Evolutionary conservation across 23 tunicate species (phyloP).

Genomic region (Trididemnum miniatum): DNA sequence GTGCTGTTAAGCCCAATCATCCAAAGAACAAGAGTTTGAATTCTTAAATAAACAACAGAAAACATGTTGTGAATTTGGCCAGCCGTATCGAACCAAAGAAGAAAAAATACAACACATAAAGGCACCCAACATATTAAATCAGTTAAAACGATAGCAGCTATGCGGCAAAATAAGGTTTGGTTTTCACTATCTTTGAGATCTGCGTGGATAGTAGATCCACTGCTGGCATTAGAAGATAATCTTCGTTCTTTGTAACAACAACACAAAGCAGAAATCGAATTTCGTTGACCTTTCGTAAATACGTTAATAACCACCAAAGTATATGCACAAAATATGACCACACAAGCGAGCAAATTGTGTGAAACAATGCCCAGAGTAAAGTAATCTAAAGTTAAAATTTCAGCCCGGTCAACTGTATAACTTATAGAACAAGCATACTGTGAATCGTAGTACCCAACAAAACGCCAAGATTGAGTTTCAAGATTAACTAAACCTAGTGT

Average conservation of each 20-base stretch:
- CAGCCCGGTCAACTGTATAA: background rate
- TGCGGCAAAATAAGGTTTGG: background rate
- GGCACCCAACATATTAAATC: background rate
- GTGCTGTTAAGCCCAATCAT: background rate
- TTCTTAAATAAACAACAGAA: background rate
- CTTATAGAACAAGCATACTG: background rate
- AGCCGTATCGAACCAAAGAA: no score
- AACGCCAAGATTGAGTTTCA: background rate
- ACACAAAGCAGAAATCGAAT: no score
- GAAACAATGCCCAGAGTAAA: no score
- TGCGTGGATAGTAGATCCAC: no score
- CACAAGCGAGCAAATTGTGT: background rate
- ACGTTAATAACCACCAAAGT: background rate
- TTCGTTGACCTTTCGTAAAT: no score
- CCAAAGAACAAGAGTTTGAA: background rate
- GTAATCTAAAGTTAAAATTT: background rate
- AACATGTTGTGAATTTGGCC: background rate
- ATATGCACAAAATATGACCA: background rate
- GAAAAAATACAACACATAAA: background rate
- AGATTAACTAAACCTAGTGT: background rate
- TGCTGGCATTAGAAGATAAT: no score
- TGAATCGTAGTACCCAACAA: background rate
- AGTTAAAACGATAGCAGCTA: background rate
- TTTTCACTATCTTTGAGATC: no score
- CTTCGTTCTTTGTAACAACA: no score